A percentile compares a stretch with the other conserved stretches of the same genome.
Conservation (phyloP, 2,797 vertebrate genomes). For the Eulemur albifrons region DNA sequence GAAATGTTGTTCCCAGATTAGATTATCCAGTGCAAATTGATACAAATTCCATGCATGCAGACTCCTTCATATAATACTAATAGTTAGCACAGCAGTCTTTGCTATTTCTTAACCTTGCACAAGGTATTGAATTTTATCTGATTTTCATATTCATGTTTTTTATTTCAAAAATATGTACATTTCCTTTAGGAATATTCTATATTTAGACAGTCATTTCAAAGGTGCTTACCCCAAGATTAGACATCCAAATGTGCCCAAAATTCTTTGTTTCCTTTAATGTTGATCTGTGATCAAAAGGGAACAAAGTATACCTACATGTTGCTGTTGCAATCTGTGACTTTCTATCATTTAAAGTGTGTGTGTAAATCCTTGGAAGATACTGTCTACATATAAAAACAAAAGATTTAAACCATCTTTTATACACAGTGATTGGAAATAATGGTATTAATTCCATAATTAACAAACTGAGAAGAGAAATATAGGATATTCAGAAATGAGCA, state of each 20-base stretch:
- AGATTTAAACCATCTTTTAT: not conserved
- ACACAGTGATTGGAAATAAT: not conserved
- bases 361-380: not conserved
- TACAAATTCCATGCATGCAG: not conserved
- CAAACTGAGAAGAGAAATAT: not conserved
- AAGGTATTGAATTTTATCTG: not conserved
- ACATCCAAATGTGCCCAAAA: not conserved
- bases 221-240: accelerated
- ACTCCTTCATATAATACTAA: not conserved
- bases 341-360: not conserved
- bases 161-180: not conserved
- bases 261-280: not conserved
- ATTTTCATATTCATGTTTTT: not conserved
- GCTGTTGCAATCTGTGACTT: not conserved
- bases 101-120: not conserved
- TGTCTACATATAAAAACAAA: not conserved
- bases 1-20: not conserved
- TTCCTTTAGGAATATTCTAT: not conserved
- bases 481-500: not conserved
- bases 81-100: not conserved
- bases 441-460: not conserved
- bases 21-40: not conserved
- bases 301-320: accelerated
- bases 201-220: not conserved
- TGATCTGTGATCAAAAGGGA: not conserved